These are phyloP conservation scores for Alexandromys fortis DNA, from an alignment of 2,113 vertebrate genomes.

Conservation along the genomic window DNA sequence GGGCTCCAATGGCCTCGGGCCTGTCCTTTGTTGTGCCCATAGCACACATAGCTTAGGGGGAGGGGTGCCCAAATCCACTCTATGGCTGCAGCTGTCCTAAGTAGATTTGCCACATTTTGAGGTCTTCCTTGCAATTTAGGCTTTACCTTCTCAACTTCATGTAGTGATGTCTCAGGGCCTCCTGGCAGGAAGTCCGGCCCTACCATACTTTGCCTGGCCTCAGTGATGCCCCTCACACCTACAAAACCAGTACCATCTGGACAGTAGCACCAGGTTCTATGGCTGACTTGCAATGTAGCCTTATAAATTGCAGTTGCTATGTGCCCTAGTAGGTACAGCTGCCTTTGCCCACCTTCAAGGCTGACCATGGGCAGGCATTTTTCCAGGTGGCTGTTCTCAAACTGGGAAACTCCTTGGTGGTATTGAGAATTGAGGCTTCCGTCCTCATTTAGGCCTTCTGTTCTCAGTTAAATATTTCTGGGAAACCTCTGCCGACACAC, in stretches of 20 bases:
- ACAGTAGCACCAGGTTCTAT: neutral
- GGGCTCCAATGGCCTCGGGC: neutral
- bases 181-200: neutral
- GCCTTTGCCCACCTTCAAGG: neutral
- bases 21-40: neutral
- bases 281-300: no score
- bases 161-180: no score
- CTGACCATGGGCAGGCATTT: neutral
- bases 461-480: neutral
- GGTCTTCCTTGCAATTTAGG: neutral
- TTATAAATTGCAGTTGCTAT: neutral
- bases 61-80: neutral
- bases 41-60: neutral
- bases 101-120: neutral
- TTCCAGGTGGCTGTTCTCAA: no score
- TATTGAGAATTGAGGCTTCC: neutral
- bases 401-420: no score
- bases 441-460: neutral
- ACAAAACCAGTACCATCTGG: neutral
- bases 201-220: neutral
- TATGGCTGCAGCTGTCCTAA: neutral
- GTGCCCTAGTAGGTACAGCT: neutral
- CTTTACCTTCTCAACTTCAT: neutral
- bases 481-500: neutral
- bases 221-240: no score